Conservation (phyloP, 1,140 invertebrate species). For the Neodiprion lecontei region DNA sequence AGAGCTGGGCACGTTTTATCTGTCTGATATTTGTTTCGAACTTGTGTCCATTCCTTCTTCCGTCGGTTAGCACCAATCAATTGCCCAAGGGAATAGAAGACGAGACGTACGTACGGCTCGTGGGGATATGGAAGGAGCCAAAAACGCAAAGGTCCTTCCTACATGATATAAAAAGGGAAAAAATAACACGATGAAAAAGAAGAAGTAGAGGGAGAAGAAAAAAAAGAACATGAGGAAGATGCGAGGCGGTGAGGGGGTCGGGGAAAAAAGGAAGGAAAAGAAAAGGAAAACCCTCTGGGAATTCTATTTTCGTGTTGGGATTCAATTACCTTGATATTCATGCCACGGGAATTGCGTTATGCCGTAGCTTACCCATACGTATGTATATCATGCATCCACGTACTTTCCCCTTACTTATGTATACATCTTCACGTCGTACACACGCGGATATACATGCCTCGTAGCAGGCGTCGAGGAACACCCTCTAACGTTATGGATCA, state of each 20-base stretch:
- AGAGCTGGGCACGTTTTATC: background rate
- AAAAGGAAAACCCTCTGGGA: conserved; percentile 16
- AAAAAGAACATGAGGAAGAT: conserved; percentile 11
- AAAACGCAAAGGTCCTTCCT: conserved; percentile 12
- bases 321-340: conserved; percentile 8
- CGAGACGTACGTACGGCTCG: background rate
- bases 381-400: no score
- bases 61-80: background rate
- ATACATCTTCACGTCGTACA: background rate
- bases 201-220: conserved; percentile 8
- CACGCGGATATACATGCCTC: background rate
- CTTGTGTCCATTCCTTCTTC: conserved; percentile 5
- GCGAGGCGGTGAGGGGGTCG: background rate
- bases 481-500: background rate
- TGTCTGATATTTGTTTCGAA: conserved; percentile 1
- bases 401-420: background rate
- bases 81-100: background rate
- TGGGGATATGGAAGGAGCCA: background rate
- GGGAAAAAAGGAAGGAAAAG: conserved; percentile 20
- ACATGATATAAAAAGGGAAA: conserved; percentile 17
- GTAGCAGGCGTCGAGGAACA: background rate
- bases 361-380: background rate
- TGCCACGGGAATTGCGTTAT: conserved; percentile 6
- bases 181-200: conserved; percentile 15
- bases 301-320: background rate